Conservation (phyloP, 2,888 invertebrate species). For the Electrophaes corylata region DNA sequence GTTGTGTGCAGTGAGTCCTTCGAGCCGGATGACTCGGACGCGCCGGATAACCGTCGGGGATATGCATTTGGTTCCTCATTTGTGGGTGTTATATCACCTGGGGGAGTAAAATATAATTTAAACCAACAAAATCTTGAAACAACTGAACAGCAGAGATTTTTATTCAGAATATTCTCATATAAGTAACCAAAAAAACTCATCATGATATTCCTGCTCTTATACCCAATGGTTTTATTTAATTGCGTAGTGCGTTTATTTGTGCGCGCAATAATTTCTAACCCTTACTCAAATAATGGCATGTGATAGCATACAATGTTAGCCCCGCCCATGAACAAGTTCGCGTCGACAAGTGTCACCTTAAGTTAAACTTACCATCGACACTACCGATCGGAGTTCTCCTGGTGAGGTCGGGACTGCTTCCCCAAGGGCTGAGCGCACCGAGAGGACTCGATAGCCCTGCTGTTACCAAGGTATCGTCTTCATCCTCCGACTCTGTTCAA, state of each 20-base stretch:
- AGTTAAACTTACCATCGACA: conserved; percentile 36
- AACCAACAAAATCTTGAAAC: not conserved
- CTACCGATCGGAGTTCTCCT: conserved; percentile 66
- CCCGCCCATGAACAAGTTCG: too few relatives aligned
- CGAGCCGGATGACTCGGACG: conserved; percentile 53
- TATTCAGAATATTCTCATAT: too few relatives aligned
- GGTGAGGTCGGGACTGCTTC: conserved; percentile 71
- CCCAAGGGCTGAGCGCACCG: conserved; percentile 78
- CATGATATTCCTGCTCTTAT: too few relatives aligned
- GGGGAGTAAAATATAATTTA: not conserved
- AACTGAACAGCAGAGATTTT: too few relatives aligned
- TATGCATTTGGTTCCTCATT: conserved; percentile 52
- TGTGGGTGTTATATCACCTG: conserved; percentile 69
- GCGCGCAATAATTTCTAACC: too few relatives aligned
- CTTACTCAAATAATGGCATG: too few relatives aligned
- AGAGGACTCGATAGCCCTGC: conserved; percentile 72
- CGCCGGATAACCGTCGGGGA: conserved; percentile 35
- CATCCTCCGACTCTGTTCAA: conserved; percentile 74
- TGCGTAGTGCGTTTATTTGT: too few relatives aligned
- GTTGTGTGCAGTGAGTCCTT: conserved; percentile 62
- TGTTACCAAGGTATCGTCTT: conserved; percentile 75
- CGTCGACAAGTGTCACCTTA: too few relatives aligned
- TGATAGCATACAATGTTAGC: too few relatives aligned
- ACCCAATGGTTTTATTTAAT: too few relatives aligned
- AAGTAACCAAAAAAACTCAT: too few relatives aligned